Base-by-base conservation (phyloP, 2,797 vertebrate species). In the Esox lucius region DNA sequence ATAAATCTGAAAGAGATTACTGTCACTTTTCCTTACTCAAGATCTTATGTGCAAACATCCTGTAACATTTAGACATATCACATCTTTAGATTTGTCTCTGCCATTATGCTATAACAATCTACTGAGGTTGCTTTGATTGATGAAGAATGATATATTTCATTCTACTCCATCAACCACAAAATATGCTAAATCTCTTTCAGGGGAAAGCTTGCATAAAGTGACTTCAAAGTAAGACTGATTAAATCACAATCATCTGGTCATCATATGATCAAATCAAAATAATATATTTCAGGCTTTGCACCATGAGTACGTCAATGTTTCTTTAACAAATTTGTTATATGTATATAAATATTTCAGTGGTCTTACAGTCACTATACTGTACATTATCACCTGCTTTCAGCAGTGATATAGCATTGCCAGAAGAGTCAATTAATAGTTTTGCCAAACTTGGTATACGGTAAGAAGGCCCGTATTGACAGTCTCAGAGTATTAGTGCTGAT, bases 41-140 rank as follows among this genome's bases (percentile, higher is more conserved):
- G 56, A 65, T 68, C 67, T 70, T 72, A 71, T 81, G 80, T 87
- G 83, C 81, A 87, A 81, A 84, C 79, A 75, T 78, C 76, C 64
- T 39, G 67, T 9, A 42, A 70, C 17, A 51, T 7, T 70, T 1
- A 49, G 15, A 70, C 15, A 42, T 15, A 42, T 77, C 39, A 67
- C 74, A 76, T 75, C 56, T 75, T 66, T 69, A 61, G 75, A 78
- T 28, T 68, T 74, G 70, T 72, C 46, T 26, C 51, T 7, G 48
- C 22, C 22, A 51, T 70, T 70, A 13, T 0, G 42, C 42, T 46
- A n/a, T 8, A 35, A 66, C 17, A 67, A 67, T 16, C 5, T 19
- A 70, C 26, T 26, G 11, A 16, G 11, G 49, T 70, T 51, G 26
- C 4, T n/a, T 48, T 24, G 42, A 69, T 48, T 68, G 33, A n/a